These are phyloP conservation scores for Pseudomyrmex pallidus DNA, from an alignment of 1,140 invertebrate genomes.

Conservation along the genomic window DNA sequence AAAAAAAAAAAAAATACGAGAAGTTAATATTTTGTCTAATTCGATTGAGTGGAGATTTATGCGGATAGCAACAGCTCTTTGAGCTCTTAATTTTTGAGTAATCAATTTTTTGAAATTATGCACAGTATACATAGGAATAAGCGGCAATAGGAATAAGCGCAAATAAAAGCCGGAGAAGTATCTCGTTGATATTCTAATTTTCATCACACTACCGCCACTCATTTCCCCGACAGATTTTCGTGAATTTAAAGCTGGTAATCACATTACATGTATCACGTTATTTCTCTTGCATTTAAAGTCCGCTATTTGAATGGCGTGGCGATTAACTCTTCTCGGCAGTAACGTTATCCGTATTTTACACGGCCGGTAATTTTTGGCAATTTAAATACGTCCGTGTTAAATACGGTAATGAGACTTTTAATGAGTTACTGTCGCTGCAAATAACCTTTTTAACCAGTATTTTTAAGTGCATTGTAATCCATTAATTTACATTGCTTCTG, in stretches of 20 bases:
- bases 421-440: constrained; percentile 23
- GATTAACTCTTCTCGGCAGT: constrained; percentile 33
- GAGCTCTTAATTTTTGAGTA: too few relatives aligned
- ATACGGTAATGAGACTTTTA: constrained; percentile 51
- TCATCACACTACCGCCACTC: not conserved
- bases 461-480: not conserved
- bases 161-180: too few relatives aligned
- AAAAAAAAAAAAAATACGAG: not conserved
- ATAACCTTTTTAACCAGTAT: not conserved
- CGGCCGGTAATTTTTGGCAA: constrained; percentile 38
- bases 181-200: constrained; percentile 11
- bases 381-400: constrained; percentile 28
- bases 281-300: constrained; percentile 38
- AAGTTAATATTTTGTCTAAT: too few relatives aligned
- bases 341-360: constrained; percentile 39
- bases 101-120: not conserved
- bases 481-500: constrained; percentile 16
- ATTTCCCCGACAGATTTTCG: not conserved
- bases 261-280: constrained; percentile 28
- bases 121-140: too few relatives aligned
- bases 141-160: too few relatives aligned
- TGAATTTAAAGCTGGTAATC: not conserved
- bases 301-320: not conserved
- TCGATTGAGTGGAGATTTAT: too few relatives aligned
- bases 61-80: too few relatives aligned